Evolutionary conservation across 1,140 invertebrate genomes (phyloP).

Genomic region (Panagrolaimus sp.): DNA sequence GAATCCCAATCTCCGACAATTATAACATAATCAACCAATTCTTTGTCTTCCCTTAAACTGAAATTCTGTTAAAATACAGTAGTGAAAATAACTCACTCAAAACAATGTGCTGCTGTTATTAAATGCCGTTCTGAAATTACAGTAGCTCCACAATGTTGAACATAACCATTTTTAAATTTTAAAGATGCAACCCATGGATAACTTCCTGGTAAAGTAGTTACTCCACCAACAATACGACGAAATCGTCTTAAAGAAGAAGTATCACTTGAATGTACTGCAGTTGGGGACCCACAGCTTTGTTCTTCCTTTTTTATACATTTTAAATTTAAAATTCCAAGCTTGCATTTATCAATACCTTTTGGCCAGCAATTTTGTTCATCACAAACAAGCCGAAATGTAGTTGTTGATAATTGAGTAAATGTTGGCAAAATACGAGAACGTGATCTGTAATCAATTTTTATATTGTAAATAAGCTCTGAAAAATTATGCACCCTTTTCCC

Average conservation of each 20-base stretch:
- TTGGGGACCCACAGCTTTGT: neutral
- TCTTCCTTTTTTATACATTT: neutral
- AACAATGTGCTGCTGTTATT: conserved; percentile 29
- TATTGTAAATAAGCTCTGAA: neutral
- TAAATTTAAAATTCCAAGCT: neutral
- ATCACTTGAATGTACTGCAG: neutral
- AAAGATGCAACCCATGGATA: conserved; percentile 26
- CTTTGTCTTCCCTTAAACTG: conserved; percentile 6
- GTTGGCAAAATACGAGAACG: neutral
- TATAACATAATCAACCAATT: neutral
- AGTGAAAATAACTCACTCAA: conserved; percentile 14
- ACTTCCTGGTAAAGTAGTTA: conserved; percentile 13
- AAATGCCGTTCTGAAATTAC: conserved; percentile 13
- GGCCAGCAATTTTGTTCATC: neutral
- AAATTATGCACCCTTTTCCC: neutral
- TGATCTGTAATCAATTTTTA: neutral
- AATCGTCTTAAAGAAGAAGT: neutral
- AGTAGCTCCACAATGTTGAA: conserved; percentile 30
- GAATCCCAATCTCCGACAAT: conserved; percentile 27
- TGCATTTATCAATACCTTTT: neutral
- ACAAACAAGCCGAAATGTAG: neutral
- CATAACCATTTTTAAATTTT: conserved; percentile 9
- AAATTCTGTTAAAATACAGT: neutral
- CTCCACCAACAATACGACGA: conserved; percentile 22
- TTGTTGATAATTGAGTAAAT: neutral